Evolutionary conservation across 2,888 invertebrate species (phyloP), one percentile per base, ranked within the genome.

Genomic region (Geophilus truncorum): DNA sequence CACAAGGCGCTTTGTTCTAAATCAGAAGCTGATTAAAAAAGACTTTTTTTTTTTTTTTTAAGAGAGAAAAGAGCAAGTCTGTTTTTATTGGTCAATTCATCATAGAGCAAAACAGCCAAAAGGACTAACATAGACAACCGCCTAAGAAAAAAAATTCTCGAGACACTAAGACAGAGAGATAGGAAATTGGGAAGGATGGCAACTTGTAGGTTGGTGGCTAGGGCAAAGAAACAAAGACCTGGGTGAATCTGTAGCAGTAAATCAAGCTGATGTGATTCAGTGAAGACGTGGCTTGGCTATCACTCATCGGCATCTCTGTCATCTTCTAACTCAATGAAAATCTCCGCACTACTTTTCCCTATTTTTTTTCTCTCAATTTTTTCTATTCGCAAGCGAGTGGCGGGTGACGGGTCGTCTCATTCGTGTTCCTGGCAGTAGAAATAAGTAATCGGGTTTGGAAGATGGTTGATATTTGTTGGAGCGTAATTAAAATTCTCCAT

Each of bases 181-280:
- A 62, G 21, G 21, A 9, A 62, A 62, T 62, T 62, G 23, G 21
- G 57, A 10, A 23, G 57, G 21, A 62, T 23, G 57, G 57, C 40
- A 62, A 62, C 57, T 62, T 62, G 57, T 62, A 62, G 57, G 57
- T 62, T 62, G 57, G 57, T 62, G 57, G 57, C 57, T 62, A 21
- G 57, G 57, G 57, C 57, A 62, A 62, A 62, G 57, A 62, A 62
- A 62, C 57, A 62, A 62, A 62, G 57, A 10, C 57, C 57, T 23
- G 57, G 57, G 21, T 62, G 57, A 62, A 62, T 62, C 23, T 23
- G 23, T 62, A 1, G 57, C 57, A 62, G 57, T 62, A 62, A 62
- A 62, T 62, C 57, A 62, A 62, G 57, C n/a, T 23, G 57, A 62
- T 62, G 57, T 62, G 57, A 62, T 62, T 62, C 57, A 62, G 57